phyloP scores from a whole-genome alignment of 2,888 invertebrate genomes.

The Athalia rosae region DNA sequence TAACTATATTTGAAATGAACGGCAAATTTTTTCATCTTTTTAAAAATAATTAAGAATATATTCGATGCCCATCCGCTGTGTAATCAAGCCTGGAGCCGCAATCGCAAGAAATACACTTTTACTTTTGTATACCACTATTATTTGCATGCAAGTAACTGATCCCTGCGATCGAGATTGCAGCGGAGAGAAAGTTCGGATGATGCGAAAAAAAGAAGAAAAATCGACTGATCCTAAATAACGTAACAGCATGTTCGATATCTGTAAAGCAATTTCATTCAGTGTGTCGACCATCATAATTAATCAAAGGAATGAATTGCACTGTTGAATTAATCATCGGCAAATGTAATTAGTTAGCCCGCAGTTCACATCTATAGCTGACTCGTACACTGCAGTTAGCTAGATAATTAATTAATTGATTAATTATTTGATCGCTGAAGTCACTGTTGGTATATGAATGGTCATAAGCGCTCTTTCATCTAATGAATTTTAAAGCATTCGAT shows the following conservation, averaged over 20 bases:
- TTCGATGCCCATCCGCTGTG: too few species aligned
- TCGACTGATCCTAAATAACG: too few species aligned
- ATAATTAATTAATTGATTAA: background rate
- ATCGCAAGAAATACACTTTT: background rate
- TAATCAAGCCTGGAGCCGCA: background rate
- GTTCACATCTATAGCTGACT: too few species aligned
- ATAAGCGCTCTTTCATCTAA: background rate
- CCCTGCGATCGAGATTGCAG: background rate
- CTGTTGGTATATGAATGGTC: background rate
- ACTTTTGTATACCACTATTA: background rate
- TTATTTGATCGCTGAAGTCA: background rate
- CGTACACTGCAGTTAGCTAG: background rate
- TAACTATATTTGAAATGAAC: background rate
- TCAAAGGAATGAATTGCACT: too few species aligned
- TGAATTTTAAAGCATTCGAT: background rate
- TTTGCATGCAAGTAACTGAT: background rate
- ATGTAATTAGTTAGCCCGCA: too few species aligned
- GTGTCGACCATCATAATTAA: too few species aligned
- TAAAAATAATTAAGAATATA: background rate
- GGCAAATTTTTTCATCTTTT: background rate
- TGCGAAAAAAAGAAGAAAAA: too few species aligned
- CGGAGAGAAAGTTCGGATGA: background rate
- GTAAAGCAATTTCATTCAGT: too few species aligned
- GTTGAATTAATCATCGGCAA: too few species aligned
- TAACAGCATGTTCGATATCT: too few species aligned